Conservation (phyloP, 2,888 invertebrate genomes). For the Eurois occulta region DNA sequence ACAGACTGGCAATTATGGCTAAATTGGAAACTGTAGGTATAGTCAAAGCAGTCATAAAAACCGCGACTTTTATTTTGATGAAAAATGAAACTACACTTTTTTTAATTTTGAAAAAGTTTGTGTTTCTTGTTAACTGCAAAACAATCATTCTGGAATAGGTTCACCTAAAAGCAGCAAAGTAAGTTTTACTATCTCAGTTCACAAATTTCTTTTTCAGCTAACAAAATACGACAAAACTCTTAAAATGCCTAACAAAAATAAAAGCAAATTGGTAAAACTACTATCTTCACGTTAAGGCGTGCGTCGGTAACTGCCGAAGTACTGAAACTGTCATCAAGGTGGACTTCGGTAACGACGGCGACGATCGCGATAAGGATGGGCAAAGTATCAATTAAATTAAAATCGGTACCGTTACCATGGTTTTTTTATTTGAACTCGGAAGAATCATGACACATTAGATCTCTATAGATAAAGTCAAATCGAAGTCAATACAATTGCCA, state of each 20-base stretch:
- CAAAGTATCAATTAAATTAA: neutral
- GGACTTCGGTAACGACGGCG: conserved; percentile 70
- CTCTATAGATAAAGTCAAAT: neutral
- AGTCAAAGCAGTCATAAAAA: too few species aligned
- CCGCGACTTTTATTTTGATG: too few species aligned
- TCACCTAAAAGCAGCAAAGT: neutral
- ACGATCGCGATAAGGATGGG: conserved; percentile 48
- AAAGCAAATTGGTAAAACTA: conserved; percentile 55
- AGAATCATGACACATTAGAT: neutral
- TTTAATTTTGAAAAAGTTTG: neutral
- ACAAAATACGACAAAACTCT: conserved; percentile 33
- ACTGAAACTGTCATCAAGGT: conserved; percentile 84
- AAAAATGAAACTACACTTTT: neutral
- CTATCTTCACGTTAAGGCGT: conserved; percentile 56
- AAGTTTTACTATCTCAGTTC: neutral
- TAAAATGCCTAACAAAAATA: conserved; percentile 61
- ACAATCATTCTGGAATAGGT: neutral
- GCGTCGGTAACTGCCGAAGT: conserved; percentile 65
- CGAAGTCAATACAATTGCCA: neutral
- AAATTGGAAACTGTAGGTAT: too few species aligned
- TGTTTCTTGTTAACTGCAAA: neutral
- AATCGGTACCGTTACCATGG: conserved; percentile 32
- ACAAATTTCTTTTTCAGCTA: conserved; percentile 5
- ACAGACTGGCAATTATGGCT: too few species aligned
- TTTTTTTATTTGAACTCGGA: neutral